These are phyloP conservation scores for Coilia nasus DNA, from an alignment of 2,797 vertebrate genomes.

Conservation along the genomic window DNA sequence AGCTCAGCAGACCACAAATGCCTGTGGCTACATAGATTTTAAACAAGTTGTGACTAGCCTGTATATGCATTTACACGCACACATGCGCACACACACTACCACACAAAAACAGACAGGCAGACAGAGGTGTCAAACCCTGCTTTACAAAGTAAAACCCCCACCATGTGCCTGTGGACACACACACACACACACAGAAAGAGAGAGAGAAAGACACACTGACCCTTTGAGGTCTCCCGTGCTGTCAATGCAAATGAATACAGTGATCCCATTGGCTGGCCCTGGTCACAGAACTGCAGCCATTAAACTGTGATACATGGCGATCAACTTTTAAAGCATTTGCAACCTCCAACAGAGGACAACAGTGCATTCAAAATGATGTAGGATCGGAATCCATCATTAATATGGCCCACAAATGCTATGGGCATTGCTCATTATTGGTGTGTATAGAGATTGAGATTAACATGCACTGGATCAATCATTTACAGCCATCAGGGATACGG, in stretches of 20 bases:
- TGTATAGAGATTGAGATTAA: conserved; percentile 18
- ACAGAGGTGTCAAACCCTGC: too few species aligned
- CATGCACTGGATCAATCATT: conserved; percentile 5
- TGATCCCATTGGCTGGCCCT: conserved; percentile 18
- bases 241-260: conserved; percentile 7
- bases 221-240: neutral
- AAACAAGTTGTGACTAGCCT: neutral
- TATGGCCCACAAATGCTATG: neutral
- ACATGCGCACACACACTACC: neutral
- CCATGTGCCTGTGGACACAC: too few species aligned
- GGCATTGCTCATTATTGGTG: neutral
- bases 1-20: neutral
- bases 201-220: neutral
- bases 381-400: neutral
- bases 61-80: neutral
- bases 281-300: conserved; percentile 8
- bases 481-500: neutral
- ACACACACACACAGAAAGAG: too few species aligned
- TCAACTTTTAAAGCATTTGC: conserved; percentile 23
- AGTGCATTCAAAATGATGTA: conserved; percentile 20
- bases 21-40: neutral
- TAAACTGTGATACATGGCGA: conserved; percentile 26
- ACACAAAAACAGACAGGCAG: too few species aligned
- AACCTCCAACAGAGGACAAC: neutral
- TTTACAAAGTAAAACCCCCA: too few species aligned